Evolutionary conservation across 1,140 invertebrate genomes (phyloP).

Genomic region (Drosophila rhopaloa): DNA sequence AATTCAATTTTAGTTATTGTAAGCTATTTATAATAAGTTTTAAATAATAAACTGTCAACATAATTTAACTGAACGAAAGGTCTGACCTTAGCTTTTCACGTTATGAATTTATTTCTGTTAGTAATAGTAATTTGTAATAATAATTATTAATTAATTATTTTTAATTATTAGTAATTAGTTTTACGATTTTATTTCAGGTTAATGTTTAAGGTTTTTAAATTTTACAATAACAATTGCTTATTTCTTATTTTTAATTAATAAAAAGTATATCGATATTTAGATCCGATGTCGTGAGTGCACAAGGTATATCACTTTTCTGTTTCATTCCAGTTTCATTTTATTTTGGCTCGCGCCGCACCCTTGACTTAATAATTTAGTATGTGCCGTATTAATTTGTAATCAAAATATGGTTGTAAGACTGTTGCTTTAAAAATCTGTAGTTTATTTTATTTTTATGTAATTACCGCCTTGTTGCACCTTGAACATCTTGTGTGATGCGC

Average conservation of each 20-base stretch:
- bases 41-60: too few species aligned
- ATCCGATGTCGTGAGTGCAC: constrained; percentile 9
- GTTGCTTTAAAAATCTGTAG: constrained; percentile 29
- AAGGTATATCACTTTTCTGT: not conserved
- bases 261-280: constrained; percentile 2
- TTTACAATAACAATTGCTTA: too few species aligned
- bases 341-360: constrained; percentile 16
- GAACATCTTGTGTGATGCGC: constrained; percentile 14
- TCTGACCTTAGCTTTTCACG: too few species aligned
- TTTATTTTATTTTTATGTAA: constrained; percentile 38
- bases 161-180: too few species aligned
- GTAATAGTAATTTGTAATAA: too few species aligned
- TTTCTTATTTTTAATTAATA: not conserved
- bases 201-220: too few species aligned
- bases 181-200: too few species aligned
- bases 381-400: constrained; percentile 53
- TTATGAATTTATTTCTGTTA: too few species aligned
- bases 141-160: too few species aligned
- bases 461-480: constrained; percentile 13
- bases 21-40: too few species aligned
- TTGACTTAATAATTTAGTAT: constrained; percentile 53
- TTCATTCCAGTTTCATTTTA: constrained; percentile 15
- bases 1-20: too few species aligned
- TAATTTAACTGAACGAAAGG: too few species aligned
- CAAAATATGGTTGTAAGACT: constrained; percentile 44